Evolutionary conservation across 2,797 vertebrate genomes (phyloP).

Genomic region (Alectoris magna): DNA sequence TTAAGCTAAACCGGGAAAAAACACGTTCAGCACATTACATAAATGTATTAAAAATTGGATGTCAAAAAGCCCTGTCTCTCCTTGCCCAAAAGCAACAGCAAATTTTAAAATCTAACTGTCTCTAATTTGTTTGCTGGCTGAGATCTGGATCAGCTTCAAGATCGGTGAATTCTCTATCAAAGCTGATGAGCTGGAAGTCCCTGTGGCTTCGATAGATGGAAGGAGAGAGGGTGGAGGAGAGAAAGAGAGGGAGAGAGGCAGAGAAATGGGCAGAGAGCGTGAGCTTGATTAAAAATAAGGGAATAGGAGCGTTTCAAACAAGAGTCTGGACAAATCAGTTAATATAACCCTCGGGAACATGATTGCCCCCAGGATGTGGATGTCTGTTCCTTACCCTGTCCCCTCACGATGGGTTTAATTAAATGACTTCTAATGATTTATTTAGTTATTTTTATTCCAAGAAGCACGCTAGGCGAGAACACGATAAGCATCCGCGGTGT

Average conservation of each 20-base stretch:
- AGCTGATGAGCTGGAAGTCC: slow-evolving; percentile 66
- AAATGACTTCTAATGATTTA: slow-evolving; percentile 26
- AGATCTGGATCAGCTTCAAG: slow-evolving; percentile 51
- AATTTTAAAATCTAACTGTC: slow-evolving; percentile 56
- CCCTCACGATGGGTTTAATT: neutral
- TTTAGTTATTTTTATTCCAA: slow-evolving; percentile 11
- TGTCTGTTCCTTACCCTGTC: neutral
- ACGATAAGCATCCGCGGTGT: neutral
- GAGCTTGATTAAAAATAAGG: slow-evolving; percentile 35
- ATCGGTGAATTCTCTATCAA: slow-evolving; percentile 54
- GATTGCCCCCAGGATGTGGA: neutral
- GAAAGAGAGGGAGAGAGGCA: neutral
- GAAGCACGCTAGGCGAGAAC: neutral
- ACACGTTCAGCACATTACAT: slow-evolving; percentile 54
- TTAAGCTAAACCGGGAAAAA: slow-evolving; percentile 70
- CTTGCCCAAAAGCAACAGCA: slow-evolving; percentile 63
- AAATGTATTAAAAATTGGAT: slow-evolving; percentile 74
- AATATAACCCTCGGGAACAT: slow-evolving; percentile 20
- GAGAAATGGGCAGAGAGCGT: neutral
- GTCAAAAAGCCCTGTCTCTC: slow-evolving; percentile 52
- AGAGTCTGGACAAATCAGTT: neutral
- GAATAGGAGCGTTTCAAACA: neutral
- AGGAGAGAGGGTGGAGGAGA: neutral
- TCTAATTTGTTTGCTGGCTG: slow-evolving; percentile 74
- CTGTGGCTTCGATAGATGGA: slow-evolving; percentile 9